These are phyloP conservation scores for Leistus spinibarbis DNA, from an alignment of 2,888 invertebrate species.

Conservation along the genomic window DNA sequence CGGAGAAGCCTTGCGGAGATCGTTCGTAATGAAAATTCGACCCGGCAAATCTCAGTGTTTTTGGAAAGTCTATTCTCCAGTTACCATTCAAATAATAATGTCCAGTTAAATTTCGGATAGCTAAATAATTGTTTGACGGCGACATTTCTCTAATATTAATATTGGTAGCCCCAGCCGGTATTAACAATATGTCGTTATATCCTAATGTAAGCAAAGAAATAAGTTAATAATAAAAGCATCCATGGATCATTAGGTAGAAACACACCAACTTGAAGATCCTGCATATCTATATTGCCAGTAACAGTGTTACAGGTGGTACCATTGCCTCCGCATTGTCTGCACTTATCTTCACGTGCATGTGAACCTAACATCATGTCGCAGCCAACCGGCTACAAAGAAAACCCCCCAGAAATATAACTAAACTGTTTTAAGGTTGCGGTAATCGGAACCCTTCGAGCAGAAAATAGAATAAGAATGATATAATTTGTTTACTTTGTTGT, in stretches of 20 bases:
- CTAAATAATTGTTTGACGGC: slow-evolving; percentile 91
- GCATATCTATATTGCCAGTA: slow-evolving; percentile 70
- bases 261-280: slow-evolving; percentile 76
- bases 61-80: slow-evolving; percentile 91
- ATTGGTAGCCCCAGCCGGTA: slow-evolving; percentile 93
- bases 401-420: slow-evolving; percentile 19
- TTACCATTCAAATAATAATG: slow-evolving; percentile 93
- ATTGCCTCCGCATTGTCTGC: slow-evolving; percentile 91
- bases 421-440: not conserved
- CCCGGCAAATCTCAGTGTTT: slow-evolving; percentile 79
- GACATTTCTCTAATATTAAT: slow-evolving; percentile 78
- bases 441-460: not conserved
- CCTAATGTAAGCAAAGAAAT: slow-evolving; percentile 62
- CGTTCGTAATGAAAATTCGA: slow-evolving; percentile 88
- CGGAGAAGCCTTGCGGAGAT: slow-evolving; percentile 77
- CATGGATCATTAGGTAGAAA: slow-evolving; percentile 4
- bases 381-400: slow-evolving; percentile 77
- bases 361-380: slow-evolving; percentile 96
- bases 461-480: too few relatives aligned
- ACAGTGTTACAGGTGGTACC: slow-evolving; percentile 85
- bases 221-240: not conserved
- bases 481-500: too few relatives aligned
- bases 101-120: slow-evolving; percentile 80
- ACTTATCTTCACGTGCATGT: slow-evolving; percentile 82
- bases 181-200: slow-evolving; percentile 88